These are phyloP conservation scores for Hydrozoanthus gracilis DNA, from an alignment of 92 coral and sea anemone species.

Conservation along the genomic window DNA sequence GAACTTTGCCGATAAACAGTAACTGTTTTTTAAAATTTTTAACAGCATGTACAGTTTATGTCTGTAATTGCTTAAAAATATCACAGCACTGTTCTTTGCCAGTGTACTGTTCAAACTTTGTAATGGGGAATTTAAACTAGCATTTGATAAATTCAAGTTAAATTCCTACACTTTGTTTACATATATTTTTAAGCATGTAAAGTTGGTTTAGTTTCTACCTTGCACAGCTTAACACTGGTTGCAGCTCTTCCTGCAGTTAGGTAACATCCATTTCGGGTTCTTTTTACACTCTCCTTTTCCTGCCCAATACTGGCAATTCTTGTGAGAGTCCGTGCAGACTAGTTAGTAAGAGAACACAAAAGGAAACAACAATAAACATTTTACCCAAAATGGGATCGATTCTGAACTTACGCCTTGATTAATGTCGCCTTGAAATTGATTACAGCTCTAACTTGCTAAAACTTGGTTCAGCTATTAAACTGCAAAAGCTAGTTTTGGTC, in stretches of 20 bases:
- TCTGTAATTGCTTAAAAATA: too few relatives aligned
- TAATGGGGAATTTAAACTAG: neutral
- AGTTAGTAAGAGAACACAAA: neutral
- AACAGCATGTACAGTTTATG: neutral
- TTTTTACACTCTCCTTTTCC: slow-evolving; percentile 4
- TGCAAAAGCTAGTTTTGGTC: neutral
- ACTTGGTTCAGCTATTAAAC: neutral
- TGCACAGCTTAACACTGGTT: neutral
- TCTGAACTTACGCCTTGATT: neutral
- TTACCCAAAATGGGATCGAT: neutral
- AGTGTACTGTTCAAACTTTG: neutral
- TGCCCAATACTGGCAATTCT: neutral
- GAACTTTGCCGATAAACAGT: neutral
- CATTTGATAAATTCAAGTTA: neutral
- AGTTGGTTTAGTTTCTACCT: neutral
- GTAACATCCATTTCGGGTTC: slow-evolving; percentile 5
- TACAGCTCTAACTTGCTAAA: neutral
- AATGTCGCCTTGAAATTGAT: neutral
- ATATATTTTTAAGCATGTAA: neutral
- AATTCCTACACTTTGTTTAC: neutral
- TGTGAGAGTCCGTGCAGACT: neutral
- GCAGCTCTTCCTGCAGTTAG: slow-evolving; percentile 21
- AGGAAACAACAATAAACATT: neutral
- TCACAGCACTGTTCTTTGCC: neutral
- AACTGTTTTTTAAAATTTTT: neutral